A percentile compares a stretch with the other conserved stretches of the same genome.
Conservation (phyloP, 2,888 invertebrate genomes). For the Rotaria macrura region DNA sequence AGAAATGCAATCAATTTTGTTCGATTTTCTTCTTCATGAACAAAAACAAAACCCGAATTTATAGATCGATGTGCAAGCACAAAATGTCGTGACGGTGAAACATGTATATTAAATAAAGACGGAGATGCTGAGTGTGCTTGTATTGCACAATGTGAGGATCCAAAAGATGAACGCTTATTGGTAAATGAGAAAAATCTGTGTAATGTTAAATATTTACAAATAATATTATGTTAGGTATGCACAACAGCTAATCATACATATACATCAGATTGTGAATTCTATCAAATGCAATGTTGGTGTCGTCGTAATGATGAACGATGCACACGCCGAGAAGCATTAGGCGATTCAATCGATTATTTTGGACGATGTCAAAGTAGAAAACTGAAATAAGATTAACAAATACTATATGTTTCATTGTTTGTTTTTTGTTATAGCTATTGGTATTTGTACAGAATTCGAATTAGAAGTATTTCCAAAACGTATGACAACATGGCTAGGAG, state of each 20-base stretch:
- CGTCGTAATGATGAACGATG: constrained; percentile 22
- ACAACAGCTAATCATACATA: constrained; percentile 28
- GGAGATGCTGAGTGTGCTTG: constrained; percentile 28
- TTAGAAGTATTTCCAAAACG: constrained; percentile 32
- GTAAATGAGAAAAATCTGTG: neutral
- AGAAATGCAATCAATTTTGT: too few species aligned
- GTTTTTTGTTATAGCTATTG: constrained; percentile 11
- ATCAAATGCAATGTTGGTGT: constrained; percentile 27
- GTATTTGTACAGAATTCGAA: constrained; percentile 23
- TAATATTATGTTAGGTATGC: constrained; percentile 16
- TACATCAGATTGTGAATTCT: constrained; percentile 32
- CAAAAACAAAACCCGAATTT: too few species aligned
- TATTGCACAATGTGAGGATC: constrained; percentile 25
- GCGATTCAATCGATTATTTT: constrained; percentile 30
- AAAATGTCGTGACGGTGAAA: constrained; percentile 25
- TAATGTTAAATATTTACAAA: neutral
- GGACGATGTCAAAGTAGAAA: constrained; percentile 30
- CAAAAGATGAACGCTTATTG: constrained; percentile 28
- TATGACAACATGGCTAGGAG: constrained; percentile 31
- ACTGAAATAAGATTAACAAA: neutral
- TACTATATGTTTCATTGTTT: neutral
- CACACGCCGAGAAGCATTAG: neutral
- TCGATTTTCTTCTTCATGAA: too few species aligned
- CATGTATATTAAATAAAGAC: constrained; percentile 23
- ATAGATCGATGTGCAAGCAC: constrained; percentile 23